Evolutionary conservation across 2,888 invertebrate species (phyloP), one percentile per base, ranked within the genome.

Genomic region (Augochlorella aurata): DNA sequence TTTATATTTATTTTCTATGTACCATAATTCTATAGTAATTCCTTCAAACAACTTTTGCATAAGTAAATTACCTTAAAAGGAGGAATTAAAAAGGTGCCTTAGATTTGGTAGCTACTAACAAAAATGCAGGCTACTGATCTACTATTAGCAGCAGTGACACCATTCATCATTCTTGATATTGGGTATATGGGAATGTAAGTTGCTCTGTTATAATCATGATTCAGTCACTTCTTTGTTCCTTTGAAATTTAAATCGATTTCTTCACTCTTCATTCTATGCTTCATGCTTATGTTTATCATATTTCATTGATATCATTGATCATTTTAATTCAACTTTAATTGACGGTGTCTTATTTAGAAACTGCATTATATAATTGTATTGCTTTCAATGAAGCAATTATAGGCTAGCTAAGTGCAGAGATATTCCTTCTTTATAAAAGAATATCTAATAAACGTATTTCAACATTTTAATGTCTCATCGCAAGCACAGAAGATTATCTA

Each of bases 141-240:
- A 89, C 90, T 92, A 79, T 90, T 92, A 92, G 90, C 89, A 86
- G 89, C 90, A 85, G 84, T 90, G 89, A 82, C 92, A 84, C 91
- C 91, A 84, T 88, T 92, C 90, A 77, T 88, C 91, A 82, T 87
- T 85, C 87, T 93, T 91, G 92, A 93, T 92, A 91, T 92, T 86
- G 93, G 92, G 92, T 92, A 90, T 89, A 90, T 88, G 73, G 91
- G 91, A 92, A 88, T 90, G 93, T 93, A 93, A 93, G 93, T 93
- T 84, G 67, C 74, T 77, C 67, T 77, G 67, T 72, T 72, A 58
- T 78, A 68, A 81, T 77, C 18, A 47, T 81, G 45, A 44, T 77
- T 73, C 58, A 79, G 49, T 83, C 3, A 74, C 47, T 76, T 66
- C 8, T 73, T 73, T 52, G 9, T 68, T 52, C 73, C 10, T 71